phyloP scores from a whole-genome alignment of 1,140 invertebrate genomes.

The Chionoecetes opilio region DNA sequence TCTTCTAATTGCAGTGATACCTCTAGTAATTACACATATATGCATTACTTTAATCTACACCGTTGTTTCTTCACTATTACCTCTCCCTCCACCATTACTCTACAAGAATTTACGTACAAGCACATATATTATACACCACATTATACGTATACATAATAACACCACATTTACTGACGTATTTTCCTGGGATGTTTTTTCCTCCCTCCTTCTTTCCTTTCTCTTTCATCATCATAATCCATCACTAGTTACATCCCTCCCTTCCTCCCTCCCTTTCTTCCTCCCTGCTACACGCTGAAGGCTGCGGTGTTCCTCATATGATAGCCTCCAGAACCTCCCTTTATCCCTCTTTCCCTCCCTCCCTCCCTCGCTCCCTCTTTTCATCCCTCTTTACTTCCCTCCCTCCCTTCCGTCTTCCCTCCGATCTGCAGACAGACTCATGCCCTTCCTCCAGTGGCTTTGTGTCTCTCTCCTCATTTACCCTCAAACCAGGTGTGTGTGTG shows the following conservation, averaged over 20 bases:
- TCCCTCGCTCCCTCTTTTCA: background rate
- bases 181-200: background rate
- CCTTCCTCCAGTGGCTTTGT: too few relatives aligned
- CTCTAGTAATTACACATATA: too few relatives aligned
- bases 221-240: background rate
- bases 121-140: too few relatives aligned
- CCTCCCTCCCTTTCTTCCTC: background rate
- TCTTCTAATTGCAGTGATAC: too few relatives aligned
- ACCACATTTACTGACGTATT: background rate
- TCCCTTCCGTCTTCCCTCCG: background rate
- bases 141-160: too few relatives aligned
- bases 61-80: background rate
- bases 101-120: background rate
- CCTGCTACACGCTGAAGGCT: background rate
- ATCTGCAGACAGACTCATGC: background rate
- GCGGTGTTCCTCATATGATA: background rate
- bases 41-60: too few relatives aligned
- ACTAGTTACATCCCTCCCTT: background rate
- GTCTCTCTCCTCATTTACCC: background rate
- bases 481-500: conserved; percentile 1
- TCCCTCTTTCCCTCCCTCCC: conserved; percentile 22
- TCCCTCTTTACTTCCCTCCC: background rate
- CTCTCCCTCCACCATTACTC: background rate
- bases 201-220: background rate
- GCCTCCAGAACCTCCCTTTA: background rate